Conservation (phyloP, 1,140 invertebrate species). For the Cherax quadricarinatus region DNA sequence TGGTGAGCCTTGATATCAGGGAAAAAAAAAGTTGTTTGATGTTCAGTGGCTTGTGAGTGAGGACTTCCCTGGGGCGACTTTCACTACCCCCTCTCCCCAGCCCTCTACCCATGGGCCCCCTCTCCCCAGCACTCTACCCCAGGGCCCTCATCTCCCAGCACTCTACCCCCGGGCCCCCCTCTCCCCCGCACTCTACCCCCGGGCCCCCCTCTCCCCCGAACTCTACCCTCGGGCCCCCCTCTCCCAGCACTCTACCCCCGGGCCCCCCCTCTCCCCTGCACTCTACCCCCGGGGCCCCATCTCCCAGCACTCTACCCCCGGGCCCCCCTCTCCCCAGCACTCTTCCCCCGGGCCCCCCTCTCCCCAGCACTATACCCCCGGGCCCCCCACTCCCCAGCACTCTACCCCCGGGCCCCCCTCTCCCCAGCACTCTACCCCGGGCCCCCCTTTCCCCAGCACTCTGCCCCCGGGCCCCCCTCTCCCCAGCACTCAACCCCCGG, state of each 20-base stretch:
- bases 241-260: neutral
- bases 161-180: neutral
- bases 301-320: neutral
- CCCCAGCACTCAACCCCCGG: neutral
- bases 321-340: neutral
- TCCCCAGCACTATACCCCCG: neutral
- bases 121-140: neutral
- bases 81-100: neutral
- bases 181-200: neutral
- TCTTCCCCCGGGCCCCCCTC: neutral
- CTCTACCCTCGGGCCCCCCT: neutral
- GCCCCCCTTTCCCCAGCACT: neutral
- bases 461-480: neutral
- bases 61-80: conserved; percentile 7
- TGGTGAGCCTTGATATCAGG: conserved; percentile 34
- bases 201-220: neutral
- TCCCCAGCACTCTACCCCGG: neutral
- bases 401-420: neutral
- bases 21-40: conserved; percentile 32
- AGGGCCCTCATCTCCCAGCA: neutral
- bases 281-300: neutral
- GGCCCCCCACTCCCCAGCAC: neutral
- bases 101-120: neutral
- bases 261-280: neutral
- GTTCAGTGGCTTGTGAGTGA: conserved; percentile 34